Evolutionary conservation across 2,113 vertebrate species (phyloP).

Genomic region (Edolisoma coerulescens): DNA sequence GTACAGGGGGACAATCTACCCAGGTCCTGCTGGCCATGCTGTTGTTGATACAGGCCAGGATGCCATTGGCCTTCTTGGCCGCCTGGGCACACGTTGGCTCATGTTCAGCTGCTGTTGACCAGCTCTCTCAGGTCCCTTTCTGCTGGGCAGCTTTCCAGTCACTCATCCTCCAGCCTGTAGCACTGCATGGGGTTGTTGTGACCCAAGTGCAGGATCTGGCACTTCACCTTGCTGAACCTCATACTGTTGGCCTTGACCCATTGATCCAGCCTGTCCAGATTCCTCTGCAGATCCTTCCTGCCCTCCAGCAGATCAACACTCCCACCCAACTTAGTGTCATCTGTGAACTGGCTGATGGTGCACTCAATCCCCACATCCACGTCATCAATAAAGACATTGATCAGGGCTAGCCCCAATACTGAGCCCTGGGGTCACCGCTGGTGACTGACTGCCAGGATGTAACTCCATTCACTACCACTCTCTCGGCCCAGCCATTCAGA

Average conservation of each 20-base stretch:
- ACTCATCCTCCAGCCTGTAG: not conserved
- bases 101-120: not conserved
- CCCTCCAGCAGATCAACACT: not conserved
- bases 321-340: not conserved
- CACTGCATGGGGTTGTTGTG: not conserved
- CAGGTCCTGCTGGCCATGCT: not conserved
- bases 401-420: not conserved
- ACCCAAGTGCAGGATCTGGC: not conserved
- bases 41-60: not conserved
- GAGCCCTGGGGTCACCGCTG: not conserved
- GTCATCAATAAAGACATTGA: not conserved
- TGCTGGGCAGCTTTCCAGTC: not conserved
- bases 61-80: not conserved
- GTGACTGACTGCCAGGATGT: not conserved
- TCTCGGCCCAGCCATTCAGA: not conserved
- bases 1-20: not conserved
- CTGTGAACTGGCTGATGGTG: not conserved
- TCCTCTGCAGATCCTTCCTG: not conserved
- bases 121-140: not conserved
- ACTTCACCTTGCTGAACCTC: not conserved
- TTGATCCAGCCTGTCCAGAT: not conserved
- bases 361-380: not conserved
- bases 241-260: fast-evolving
- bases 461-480: not conserved
- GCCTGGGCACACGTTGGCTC: not conserved